Conservation (phyloP, 1,140 invertebrate genomes). For the Euura lappo region DNA sequence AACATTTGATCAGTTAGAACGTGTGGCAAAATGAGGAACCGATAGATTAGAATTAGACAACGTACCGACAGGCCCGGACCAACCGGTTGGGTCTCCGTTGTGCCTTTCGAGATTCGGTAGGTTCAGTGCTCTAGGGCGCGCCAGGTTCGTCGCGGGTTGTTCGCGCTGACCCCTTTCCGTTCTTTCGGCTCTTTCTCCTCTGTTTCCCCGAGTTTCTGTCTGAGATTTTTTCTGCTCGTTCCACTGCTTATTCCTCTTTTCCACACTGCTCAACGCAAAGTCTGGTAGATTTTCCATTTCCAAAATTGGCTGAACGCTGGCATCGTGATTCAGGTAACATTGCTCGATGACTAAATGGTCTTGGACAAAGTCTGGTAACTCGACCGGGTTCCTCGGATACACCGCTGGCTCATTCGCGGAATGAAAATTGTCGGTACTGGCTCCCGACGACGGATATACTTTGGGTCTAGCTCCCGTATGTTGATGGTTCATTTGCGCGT, state of each 20-base stretch:
- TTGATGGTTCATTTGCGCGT: conserved; percentile 53
- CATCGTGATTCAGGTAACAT: conserved; percentile 54
- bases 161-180: conserved; percentile 12
- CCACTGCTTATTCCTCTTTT: conserved; percentile 36
- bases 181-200: conserved; percentile 21
- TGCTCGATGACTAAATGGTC: conserved; percentile 68
- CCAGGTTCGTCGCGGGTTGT: conserved; percentile 30
- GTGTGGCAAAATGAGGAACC: background rate
- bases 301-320: conserved; percentile 29
- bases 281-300: conserved; percentile 61
- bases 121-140: conserved; percentile 42
- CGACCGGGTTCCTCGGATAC: conserved; percentile 57
- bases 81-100: conserved; percentile 24
- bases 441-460: conserved; percentile 53
- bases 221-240: conserved; percentile 35
- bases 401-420: conserved; percentile 39
- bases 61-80: conserved; percentile 4
- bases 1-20: background rate
- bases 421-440: conserved; percentile 30
- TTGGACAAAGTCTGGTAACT: conserved; percentile 67
- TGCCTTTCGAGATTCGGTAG: conserved; percentile 38
- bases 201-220: conserved; percentile 33
- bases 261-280: conserved; percentile 53
- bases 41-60: background rate
- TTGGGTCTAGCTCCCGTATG: conserved; percentile 65